Conservation (phyloP, 2,888 invertebrate species). For the Lampropteryx suffumata region DNA sequence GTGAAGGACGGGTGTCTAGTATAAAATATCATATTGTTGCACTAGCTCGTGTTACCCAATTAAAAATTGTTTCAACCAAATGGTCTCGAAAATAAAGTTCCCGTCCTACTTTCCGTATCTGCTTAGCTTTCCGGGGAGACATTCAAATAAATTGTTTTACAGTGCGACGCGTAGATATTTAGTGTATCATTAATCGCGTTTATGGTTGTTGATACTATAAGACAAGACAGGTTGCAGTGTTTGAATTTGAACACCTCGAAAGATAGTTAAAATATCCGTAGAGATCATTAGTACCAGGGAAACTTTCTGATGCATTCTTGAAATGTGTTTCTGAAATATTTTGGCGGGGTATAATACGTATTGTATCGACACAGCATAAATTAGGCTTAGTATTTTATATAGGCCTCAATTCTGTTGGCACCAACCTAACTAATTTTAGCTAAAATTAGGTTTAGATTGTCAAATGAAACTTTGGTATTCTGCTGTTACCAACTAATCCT, state of each 20-base stretch:
- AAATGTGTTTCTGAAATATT: too few species aligned
- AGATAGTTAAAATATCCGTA: conserved; percentile 2
- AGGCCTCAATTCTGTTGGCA: too few species aligned
- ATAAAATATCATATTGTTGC: conserved; percentile 9
- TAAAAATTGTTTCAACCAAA: conserved; percentile 32
- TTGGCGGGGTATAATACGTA: too few species aligned
- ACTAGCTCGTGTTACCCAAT: conserved; percentile 27
- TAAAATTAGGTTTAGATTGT: too few species aligned
- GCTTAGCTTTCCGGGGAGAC: conserved; percentile 33
- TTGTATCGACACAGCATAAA: too few species aligned
- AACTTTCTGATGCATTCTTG: too few species aligned
- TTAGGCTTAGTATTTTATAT: too few species aligned
- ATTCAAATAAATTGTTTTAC: conserved; percentile 43
- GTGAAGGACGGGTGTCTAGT: too few species aligned
- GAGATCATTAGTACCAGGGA: conserved; percentile 11
- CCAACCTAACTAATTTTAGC: too few species aligned
- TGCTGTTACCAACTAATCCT: too few species aligned
- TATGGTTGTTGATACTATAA: conserved; percentile 42
- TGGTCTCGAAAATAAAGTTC: conserved; percentile 36
- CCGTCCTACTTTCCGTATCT: conserved; percentile 35
- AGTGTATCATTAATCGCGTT: conserved; percentile 50
- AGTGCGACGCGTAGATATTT: conserved; percentile 41
- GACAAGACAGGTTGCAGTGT: conserved; percentile 24
- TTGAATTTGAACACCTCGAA: conserved; percentile 14
- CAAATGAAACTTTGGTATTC: too few species aligned